A percentile compares a stretch with the other conserved stretches of the same genome.
Evolutionary conservation across 2,888 invertebrate species (phyloP).

Genomic region (Lasioglossum vierecki): DNA sequence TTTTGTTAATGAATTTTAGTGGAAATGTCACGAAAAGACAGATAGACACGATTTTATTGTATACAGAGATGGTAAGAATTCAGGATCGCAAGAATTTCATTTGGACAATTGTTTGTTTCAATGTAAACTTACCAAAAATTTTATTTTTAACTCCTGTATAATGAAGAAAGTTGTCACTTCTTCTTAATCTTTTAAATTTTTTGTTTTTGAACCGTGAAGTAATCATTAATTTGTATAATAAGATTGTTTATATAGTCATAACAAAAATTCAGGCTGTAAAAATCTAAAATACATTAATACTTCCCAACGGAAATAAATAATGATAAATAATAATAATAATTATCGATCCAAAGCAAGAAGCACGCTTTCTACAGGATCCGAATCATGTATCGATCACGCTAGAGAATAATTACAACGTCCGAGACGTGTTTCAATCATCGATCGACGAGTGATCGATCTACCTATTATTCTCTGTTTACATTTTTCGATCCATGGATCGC

Average conservation of each 20-base stretch:
- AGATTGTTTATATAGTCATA: neutral
- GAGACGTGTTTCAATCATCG: neutral
- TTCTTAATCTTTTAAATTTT: neutral
- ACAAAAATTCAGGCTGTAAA: neutral
- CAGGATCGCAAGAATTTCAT: neutral
- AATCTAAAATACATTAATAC: neutral
- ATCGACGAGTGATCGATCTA: neutral
- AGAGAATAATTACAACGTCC: neutral
- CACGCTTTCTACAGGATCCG: neutral
- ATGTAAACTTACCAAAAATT: neutral
- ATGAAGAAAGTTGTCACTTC: no score
- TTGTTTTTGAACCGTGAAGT: neutral
- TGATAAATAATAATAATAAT: neutral
- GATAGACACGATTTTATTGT: no score
- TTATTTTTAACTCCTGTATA: neutral
- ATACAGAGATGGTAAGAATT: no score
- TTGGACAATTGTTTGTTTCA: neutral
- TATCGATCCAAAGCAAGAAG: neutral
- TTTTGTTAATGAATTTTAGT: no score
- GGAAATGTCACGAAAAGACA: no score
- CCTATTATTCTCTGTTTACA: neutral
- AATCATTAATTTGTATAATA: neutral
- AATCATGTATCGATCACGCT: neutral
- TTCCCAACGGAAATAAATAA: neutral
- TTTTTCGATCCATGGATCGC: neutral